Percentiles rank a stretch among this genome's conserved stretches.
phyloP scores from a whole-genome alignment of 1,140 invertebrate genomes.

The Acromyrmex heyeri region DNA sequence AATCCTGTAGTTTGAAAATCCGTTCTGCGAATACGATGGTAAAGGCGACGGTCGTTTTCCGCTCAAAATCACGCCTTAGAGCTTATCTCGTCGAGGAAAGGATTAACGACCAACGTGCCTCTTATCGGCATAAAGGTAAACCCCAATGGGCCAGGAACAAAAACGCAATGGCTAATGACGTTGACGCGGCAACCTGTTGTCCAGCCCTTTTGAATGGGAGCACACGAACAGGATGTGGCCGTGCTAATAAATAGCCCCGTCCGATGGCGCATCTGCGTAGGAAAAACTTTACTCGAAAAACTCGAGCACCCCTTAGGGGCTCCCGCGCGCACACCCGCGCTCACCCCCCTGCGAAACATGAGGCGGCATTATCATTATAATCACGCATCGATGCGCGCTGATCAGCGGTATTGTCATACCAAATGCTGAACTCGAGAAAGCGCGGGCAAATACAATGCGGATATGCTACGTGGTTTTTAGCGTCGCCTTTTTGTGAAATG shows the following conservation, averaged over 20 bases:
- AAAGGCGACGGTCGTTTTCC: constrained; percentile 26
- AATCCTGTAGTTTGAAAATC: constrained; percentile 18
- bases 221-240: constrained; percentile 71
- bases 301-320: constrained; percentile 78
- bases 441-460: constrained; percentile 36
- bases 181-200: constrained; percentile 83
- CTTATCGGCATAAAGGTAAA: constrained; percentile 67
- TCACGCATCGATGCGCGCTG: constrained; percentile 83
- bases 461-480: constrained; percentile 28
- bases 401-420: constrained; percentile 85
- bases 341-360: constrained; percentile 70
- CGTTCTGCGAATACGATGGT: neutral
- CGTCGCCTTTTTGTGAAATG: constrained; percentile 18
- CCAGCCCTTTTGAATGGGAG: constrained; percentile 76
- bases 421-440: constrained; percentile 81
- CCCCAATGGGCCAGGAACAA: constrained; percentile 62
- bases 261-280: constrained; percentile 81
- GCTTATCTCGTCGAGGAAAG: constrained; percentile 58
- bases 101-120: constrained; percentile 58
- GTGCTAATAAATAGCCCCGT: constrained; percentile 83
- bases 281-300: constrained; percentile 80
- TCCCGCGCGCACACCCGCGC: constrained; percentile 70
- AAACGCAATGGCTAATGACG: constrained; percentile 80
- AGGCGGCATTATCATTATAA: constrained; percentile 85
- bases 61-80: constrained; percentile 30